These are phyloP conservation scores for Zapornia atra DNA, from an alignment of 2,113 vertebrate genomes.

Conservation along the genomic window DNA sequence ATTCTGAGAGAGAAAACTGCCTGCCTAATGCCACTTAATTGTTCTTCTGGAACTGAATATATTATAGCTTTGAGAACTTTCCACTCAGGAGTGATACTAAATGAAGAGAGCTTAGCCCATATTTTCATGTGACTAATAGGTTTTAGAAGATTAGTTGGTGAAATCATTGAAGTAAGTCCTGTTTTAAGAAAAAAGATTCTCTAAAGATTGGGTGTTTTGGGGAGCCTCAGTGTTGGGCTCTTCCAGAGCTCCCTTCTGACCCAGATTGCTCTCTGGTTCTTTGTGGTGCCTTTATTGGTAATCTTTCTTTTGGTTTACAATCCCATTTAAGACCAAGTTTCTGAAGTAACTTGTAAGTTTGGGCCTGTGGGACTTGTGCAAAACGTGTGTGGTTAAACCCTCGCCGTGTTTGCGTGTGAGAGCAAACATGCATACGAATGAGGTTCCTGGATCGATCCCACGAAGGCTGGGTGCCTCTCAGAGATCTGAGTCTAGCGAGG, in stretches of 20 bases:
- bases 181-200: background rate
- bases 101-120: background rate
- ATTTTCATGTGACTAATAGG: background rate
- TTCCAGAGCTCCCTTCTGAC: background rate
- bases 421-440: slow-evolving; percentile 1
- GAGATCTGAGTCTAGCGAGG: background rate
- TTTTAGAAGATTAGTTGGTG: background rate
- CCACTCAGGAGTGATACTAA: background rate
- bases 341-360: background rate
- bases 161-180: background rate
- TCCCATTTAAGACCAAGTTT: background rate
- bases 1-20: background rate
- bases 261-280: background rate
- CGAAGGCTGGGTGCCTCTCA: background rate
- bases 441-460: slow-evolving; percentile 26
- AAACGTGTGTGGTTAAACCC: background rate
- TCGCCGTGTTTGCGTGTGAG: background rate
- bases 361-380: background rate
- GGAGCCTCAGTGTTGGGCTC: background rate
- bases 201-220: background rate
- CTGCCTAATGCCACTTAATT: slow-evolving; percentile 9
- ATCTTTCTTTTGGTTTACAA: background rate
- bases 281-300: background rate
- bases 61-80: background rate
- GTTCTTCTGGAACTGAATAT: slow-evolving; percentile 9